These are phyloP conservation scores for Episyrphus balteatus DNA, from an alignment of 1,140 invertebrate genomes.

Conservation along the genomic window DNA sequence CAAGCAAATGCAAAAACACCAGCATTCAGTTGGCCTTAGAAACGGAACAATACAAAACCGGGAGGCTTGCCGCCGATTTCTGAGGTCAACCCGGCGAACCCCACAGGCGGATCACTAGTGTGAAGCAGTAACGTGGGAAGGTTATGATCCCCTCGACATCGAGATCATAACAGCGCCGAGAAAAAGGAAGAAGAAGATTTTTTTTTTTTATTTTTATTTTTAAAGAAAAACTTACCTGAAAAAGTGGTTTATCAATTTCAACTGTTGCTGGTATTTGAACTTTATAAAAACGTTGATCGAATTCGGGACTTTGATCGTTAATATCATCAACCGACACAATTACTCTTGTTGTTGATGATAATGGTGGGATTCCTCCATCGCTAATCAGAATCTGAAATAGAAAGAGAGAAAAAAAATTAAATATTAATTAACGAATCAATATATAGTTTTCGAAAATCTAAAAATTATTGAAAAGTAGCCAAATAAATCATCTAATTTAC, in stretches of 20 bases:
- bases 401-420: conserved; percentile 5
- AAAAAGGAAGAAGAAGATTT: too few species aligned
- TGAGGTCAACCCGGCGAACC: too few species aligned
- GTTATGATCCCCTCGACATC: too few species aligned
- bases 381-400: conserved; percentile 55
- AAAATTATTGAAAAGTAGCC: neutral
- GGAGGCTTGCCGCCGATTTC: too few species aligned
- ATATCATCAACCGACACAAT: conserved; percentile 70
- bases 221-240: conserved; percentile 45
- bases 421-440: neutral
- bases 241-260: conserved; percentile 45
- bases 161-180: too few species aligned
- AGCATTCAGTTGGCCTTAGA: too few species aligned
- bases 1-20: too few species aligned
- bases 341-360: conserved; percentile 74
- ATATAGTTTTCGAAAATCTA: neutral
- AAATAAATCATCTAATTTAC: conserved; percentile 40
- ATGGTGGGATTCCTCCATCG: conserved; percentile 62
- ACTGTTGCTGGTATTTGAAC: conserved; percentile 59
- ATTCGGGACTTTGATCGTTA: conserved; percentile 75
- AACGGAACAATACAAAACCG: too few species aligned
- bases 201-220: too few species aligned
- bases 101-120: too few species aligned
- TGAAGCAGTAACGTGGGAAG: too few species aligned
- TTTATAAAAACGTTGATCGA: conserved; percentile 70